Evolutionary conservation across 2,113 vertebrate species (phyloP).

Genomic region (Mungos mungo): DNA sequence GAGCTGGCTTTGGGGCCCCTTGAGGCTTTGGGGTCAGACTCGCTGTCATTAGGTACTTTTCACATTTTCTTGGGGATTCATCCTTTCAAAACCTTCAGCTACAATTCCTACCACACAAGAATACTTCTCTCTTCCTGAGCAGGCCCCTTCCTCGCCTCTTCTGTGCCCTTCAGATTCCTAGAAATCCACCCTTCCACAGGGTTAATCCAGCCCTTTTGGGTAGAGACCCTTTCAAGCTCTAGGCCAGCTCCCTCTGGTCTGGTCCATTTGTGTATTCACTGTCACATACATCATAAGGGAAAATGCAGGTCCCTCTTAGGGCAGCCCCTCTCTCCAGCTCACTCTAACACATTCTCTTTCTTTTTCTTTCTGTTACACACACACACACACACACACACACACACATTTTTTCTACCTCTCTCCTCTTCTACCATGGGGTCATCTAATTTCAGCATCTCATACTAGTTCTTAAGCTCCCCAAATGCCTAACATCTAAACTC

Average conservation of each 20-base stretch:
- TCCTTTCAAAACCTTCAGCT: not conserved
- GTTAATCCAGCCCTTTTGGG: not conserved
- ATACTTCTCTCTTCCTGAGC: not conserved
- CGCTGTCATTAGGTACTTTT: not conserved
- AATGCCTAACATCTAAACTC: not conserved
- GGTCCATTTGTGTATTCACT: not conserved
- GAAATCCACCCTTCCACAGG: not conserved
- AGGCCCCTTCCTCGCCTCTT: fast-evolving
- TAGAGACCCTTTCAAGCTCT: not conserved
- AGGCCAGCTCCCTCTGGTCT: not conserved
- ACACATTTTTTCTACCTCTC: not conserved
- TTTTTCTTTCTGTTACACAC: not conserved
- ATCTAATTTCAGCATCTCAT: not conserved
- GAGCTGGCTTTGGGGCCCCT: not conserved
- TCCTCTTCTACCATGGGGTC: not conserved
- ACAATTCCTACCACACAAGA: not conserved
- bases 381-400: not conserved
- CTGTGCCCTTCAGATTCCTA: not conserved
- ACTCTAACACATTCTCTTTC: not conserved
- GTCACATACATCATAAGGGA: not conserved
- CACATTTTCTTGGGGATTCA: not conserved
- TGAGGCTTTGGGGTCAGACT: not conserved
- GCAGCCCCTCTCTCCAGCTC: not conserved
- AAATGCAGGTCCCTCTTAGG: not conserved
- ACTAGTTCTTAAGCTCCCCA: not conserved